phyloP scores from a whole-genome alignment of 2,113 vertebrate genomes.

The Chaetura pelagica region DNA sequence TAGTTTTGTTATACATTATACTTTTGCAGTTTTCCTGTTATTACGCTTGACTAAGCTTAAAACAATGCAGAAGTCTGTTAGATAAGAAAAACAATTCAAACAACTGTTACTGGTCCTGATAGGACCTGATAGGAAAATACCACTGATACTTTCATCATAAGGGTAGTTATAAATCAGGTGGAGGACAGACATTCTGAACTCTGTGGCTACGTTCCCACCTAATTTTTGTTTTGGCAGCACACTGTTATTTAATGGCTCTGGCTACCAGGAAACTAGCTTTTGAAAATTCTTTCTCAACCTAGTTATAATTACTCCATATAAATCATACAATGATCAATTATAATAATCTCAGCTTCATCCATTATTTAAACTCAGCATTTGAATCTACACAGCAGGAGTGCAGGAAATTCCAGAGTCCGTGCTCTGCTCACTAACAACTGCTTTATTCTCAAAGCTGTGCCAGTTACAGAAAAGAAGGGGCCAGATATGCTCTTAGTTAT shows the following conservation, averaged over 20 bases:
- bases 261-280: constrained; percentile 82
- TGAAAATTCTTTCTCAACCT: constrained; percentile 80
- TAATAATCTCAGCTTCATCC: constrained; percentile 82
- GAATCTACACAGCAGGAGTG: constrained; percentile 76
- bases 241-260: constrained; percentile 78
- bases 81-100: constrained; percentile 56
- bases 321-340: constrained; percentile 86
- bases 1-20: constrained; percentile 71
- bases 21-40: constrained; percentile 70
- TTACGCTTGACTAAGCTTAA: constrained; percentile 67
- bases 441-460: constrained; percentile 71
- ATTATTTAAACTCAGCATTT: constrained; percentile 83
- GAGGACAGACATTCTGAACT: constrained; percentile 63
- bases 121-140: constrained; percentile 48
- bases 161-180: constrained; percentile 4
- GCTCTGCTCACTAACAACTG: constrained; percentile 67
- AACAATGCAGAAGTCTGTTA: constrained; percentile 48
- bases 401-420: constrained; percentile 74
- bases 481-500: constrained; percentile 19
- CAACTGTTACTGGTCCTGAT: neutral
- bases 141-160: neutral
- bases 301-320: constrained; percentile 85
- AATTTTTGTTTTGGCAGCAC: constrained; percentile 86
- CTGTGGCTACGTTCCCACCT: constrained; percentile 81
- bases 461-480: constrained; percentile 51